These are phyloP conservation scores for Typhlichthys eigenmanni DNA, from an alignment of 2,797 vertebrate species.

Conservation along the genomic window DNA sequence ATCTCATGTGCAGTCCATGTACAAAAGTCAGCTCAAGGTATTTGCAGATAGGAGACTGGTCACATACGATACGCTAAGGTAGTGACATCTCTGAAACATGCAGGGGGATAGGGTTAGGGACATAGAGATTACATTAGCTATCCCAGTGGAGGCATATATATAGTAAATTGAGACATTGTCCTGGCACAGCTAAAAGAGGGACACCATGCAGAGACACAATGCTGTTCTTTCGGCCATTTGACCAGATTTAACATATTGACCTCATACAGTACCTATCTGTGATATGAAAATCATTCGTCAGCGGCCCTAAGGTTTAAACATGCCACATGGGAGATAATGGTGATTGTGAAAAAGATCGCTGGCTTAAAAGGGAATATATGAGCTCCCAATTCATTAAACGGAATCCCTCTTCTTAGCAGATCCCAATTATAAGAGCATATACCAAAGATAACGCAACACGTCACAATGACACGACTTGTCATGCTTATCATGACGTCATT, in stretches of 20 bases:
- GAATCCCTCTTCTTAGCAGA: slow-evolving; percentile 39
- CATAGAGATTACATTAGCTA: no score
- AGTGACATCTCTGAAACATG: no score
- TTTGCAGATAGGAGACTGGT: no score
- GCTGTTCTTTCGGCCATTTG: slow-evolving; percentile 8
- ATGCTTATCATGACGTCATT: background rate
- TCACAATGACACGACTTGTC: slow-evolving; percentile 47
- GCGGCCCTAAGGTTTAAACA: slow-evolving; percentile 35
- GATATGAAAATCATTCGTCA: slow-evolving; percentile 18
- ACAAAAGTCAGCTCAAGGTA: no score
- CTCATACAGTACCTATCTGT: slow-evolving; percentile 17
- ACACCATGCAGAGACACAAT: background rate
- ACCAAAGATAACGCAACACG: slow-evolving; percentile 48
- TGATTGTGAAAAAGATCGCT: slow-evolving; percentile 44
- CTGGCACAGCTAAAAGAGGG: no score
- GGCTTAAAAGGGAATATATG: slow-evolving; percentile 29
- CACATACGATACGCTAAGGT: no score
- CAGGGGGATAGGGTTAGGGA: no score
- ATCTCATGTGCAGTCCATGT: no score
- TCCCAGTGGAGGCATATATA: no score
- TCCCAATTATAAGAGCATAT: slow-evolving; percentile 36
- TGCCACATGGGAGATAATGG: slow-evolving; percentile 39
- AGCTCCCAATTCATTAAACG: slow-evolving; percentile 48
- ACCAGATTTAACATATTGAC: slow-evolving; percentile 18
- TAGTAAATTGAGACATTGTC: no score